Conservation (phyloP, 2,888 invertebrate genomes). For the Troides helena region DNA sequence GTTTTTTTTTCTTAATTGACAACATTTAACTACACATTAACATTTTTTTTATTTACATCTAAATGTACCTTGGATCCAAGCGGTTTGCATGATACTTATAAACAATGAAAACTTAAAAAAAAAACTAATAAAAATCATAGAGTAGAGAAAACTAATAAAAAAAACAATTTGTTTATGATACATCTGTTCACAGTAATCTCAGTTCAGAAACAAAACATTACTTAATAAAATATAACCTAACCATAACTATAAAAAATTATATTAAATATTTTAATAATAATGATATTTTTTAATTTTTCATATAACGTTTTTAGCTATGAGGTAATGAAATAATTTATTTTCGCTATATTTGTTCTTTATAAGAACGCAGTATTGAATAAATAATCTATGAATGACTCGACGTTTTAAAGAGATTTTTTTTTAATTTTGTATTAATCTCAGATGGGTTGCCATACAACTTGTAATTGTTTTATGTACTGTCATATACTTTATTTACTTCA, state of each 20-base stretch:
- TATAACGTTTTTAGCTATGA: too few relatives aligned
- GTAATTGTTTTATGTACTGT: not conserved
- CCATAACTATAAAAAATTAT: not conserved
- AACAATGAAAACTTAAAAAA: not conserved
- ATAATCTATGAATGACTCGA: too few relatives aligned
- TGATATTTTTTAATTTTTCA: too few relatives aligned
- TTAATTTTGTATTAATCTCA: not conserved
- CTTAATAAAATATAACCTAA: not conserved
- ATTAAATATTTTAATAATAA: too few relatives aligned
- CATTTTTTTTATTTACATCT: conserved; percentile 10
- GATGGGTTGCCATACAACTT: not conserved
- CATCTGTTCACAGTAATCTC: not conserved
- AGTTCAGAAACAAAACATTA: not conserved
- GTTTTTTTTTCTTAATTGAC: conserved; percentile 65
- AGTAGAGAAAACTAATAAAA: not conserved
- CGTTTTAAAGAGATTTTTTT: not conserved
- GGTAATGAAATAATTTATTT: too few relatives aligned
- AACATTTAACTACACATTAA: conserved; percentile 47
- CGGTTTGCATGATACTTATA: not conserved
- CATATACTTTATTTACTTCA: too few relatives aligned
- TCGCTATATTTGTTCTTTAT: too few relatives aligned
- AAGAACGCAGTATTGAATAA: too few relatives aligned
- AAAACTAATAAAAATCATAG: not conserved
- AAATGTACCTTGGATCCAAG: not conserved
- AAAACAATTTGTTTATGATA: not conserved